These are phyloP conservation scores for Pandemis heparana DNA, from an alignment of 2,888 invertebrate genomes.

Conservation along the genomic window DNA sequence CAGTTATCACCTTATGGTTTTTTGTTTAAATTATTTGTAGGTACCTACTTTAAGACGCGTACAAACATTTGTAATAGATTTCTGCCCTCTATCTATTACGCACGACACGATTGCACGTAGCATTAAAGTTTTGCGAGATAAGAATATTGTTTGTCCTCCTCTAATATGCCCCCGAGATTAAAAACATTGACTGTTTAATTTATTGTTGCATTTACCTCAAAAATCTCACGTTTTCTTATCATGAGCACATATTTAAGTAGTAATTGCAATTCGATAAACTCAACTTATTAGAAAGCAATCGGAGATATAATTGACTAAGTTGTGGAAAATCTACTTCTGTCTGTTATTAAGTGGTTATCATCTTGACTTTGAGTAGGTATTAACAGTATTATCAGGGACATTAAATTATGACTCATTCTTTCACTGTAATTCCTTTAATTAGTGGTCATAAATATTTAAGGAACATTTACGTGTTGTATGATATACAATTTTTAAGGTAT, in stretches of 20 bases:
- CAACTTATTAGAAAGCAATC: no score
- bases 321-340: background rate
- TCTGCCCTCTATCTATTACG: background rate
- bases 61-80: background rate
- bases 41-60: background rate
- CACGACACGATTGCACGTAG: background rate
- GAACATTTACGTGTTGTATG: no score
- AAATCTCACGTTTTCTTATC: background rate
- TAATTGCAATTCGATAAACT: background rate
- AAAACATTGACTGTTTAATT: background rate
- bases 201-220: background rate
- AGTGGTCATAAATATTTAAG: no score
- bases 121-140: background rate
- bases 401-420: no score
- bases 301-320: background rate
- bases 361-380: no score
- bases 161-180: background rate
- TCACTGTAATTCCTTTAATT: no score
- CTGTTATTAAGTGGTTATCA: background rate
- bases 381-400: no score
- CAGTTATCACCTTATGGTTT: background rate
- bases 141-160: background rate
- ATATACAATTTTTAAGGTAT: no score
- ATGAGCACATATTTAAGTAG: background rate
- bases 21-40: background rate